A percentile compares a stretch with the other conserved stretches of the same genome.
phyloP scores from a whole-genome alignment of 2,797 vertebrate species.

The Euphonia xanthogaster region DNA sequence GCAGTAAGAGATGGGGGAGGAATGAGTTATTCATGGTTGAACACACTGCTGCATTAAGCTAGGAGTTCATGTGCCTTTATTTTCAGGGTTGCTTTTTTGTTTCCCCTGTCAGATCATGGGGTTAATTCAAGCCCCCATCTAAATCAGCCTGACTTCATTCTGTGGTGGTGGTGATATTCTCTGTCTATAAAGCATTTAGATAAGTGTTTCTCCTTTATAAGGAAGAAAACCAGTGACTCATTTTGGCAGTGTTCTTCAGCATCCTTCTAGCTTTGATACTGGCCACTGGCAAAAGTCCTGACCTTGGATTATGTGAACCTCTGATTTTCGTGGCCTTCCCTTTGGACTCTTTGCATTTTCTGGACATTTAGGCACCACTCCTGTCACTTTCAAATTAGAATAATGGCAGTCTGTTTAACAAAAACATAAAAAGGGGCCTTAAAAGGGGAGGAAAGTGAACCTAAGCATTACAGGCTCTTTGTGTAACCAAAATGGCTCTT shows the following conservation, averaged over 20 bases:
- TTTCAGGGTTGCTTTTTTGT: background rate
- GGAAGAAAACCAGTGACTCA: background rate
- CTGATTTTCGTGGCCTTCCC: background rate
- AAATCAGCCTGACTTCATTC: background rate
- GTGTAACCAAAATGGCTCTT: background rate
- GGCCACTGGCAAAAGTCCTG: background rate
- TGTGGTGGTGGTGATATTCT: fast-evolving
- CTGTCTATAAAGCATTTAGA: background rate
- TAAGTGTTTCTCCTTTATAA: background rate
- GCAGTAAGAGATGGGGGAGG: background rate
- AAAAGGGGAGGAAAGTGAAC: background rate
- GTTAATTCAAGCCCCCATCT: background rate
- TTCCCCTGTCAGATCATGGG: background rate
- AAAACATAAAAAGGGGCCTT: background rate
- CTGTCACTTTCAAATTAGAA: background rate
- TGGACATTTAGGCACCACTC: background rate
- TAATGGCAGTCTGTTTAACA: background rate
- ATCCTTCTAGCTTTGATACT: background rate
- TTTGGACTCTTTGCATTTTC: background rate
- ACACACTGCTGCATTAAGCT: background rate
- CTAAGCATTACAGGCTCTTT: background rate
- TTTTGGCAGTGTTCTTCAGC: background rate
- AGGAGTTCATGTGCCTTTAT: background rate
- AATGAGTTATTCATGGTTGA: background rate
- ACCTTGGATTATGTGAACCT: background rate